Conservation (phyloP, 1,140 invertebrate genomes). For the Cotesia vestalis region DNA sequence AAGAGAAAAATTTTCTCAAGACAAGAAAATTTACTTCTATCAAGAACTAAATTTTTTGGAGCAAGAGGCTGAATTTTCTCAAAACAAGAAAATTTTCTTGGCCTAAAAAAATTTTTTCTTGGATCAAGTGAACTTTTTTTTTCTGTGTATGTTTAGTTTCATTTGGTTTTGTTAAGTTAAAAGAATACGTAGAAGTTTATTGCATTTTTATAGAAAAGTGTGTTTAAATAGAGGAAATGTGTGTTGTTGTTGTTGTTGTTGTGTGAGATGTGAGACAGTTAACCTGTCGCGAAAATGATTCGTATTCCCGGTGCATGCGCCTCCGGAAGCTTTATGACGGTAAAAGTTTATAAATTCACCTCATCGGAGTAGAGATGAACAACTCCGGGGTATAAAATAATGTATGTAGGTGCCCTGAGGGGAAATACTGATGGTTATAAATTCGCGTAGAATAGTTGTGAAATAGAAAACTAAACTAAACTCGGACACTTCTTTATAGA, state of each 20-base stretch:
- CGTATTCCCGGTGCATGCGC: constrained; percentile 17
- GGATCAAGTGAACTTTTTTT: no score
- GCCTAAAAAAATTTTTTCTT: no score
- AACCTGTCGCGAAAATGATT: constrained; percentile 28
- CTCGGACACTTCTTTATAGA: no score
- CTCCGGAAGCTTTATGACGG: constrained; percentile 24
- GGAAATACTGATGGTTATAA: background rate
- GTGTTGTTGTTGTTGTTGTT: background rate
- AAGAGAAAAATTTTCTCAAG: no score
- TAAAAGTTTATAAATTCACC: constrained; percentile 35
- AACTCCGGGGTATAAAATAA: background rate
- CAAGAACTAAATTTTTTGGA: no score
- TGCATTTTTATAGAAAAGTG: constrained; percentile 1
- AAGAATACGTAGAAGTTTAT: no score
- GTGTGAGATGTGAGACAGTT: background rate
- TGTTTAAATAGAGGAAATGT: background rate
- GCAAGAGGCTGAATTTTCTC: no score
- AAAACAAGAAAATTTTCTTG: no score
- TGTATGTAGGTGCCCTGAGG: background rate
- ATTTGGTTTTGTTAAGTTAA: no score
- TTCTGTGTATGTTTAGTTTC: no score
- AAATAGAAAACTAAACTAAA: background rate
- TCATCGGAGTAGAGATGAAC: constrained; percentile 6
- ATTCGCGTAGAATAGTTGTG: background rate
- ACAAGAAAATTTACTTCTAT: no score